These are phyloP conservation scores for Octodonta nipae DNA, from an alignment of 2,888 invertebrate genomes.

Conservation along the genomic window DNA sequence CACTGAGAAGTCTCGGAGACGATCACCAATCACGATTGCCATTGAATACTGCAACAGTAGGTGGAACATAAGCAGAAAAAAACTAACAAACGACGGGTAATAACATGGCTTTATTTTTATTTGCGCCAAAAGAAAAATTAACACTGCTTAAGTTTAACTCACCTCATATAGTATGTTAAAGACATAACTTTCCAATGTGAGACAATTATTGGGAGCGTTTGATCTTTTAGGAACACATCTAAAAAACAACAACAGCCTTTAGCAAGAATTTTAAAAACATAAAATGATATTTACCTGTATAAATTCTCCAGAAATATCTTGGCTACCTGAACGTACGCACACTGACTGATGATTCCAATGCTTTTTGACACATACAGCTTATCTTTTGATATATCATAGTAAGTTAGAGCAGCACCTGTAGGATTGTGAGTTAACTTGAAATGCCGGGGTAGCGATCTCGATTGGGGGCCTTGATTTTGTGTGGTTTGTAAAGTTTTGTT, in stretches of 20 bases:
- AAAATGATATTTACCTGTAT: constrained; percentile 56
- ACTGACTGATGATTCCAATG: constrained; percentile 78
- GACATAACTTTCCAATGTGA: constrained; percentile 85
- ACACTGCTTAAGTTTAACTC: constrained; percentile 12
- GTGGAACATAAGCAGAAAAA: too few species aligned
- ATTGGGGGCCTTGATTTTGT: constrained; percentile 50
- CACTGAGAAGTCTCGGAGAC: too few species aligned
- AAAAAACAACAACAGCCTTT: constrained; percentile 14
- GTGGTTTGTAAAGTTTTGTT: constrained; percentile 47
- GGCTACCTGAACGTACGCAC: constrained; percentile 78
- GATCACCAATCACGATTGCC: too few species aligned
- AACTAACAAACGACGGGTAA: too few species aligned
- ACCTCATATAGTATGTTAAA: constrained; percentile 92
- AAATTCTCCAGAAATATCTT: constrained; percentile 77
- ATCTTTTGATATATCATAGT: constrained; percentile 89
- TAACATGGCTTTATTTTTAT: too few species aligned
- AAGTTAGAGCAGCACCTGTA: constrained; percentile 59
- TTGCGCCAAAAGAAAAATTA: too few species aligned
- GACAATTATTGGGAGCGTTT: constrained; percentile 43
- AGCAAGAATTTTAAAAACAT: not conserved
- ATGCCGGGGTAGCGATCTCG: constrained; percentile 76
- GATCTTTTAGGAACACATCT: constrained; percentile 69
- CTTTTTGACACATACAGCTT: constrained; percentile 90
- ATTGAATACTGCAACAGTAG: too few species aligned
- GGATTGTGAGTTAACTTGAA: constrained; percentile 66